Conservation (phyloP, 2,888 invertebrate genomes). For the Ptilodon capucinus region DNA sequence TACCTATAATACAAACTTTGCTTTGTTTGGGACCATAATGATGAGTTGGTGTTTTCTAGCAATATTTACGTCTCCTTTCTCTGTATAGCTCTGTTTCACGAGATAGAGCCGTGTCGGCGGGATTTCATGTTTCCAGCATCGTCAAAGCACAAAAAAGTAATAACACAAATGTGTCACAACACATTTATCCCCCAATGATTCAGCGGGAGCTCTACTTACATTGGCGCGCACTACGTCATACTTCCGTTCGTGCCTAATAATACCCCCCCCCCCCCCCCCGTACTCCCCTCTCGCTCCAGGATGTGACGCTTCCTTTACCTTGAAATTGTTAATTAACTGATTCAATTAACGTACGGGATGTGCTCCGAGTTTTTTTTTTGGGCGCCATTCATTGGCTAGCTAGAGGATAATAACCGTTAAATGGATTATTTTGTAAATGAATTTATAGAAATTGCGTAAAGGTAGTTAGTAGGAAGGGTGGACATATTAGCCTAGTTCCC, state of each 20-base stretch:
- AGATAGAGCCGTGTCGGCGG: no score
- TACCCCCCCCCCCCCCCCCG: slow-evolving; percentile 34
- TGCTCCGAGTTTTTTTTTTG: slow-evolving; percentile 32
- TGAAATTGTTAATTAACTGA: slow-evolving; percentile 63
- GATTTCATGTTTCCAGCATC: no score
- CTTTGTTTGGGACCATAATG: no score
- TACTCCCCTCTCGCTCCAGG: slow-evolving; percentile 42
- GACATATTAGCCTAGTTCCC: no score
- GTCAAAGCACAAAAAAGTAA: background rate
- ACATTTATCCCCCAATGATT: slow-evolving; percentile 4
- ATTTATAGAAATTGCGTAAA: no score
- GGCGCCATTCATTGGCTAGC: background rate
- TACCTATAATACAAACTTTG: no score
- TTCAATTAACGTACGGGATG: slow-evolving; percentile 44
- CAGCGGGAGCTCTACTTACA: slow-evolving; percentile 36
- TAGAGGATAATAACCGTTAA: background rate
- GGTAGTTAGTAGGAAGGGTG: no score
- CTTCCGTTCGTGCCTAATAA: slow-evolving; percentile 50
- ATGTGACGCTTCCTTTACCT: slow-evolving; percentile 61
- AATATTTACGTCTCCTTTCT: no score
- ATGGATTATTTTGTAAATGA: no score
- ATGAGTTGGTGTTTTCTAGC: no score
- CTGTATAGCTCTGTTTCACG: no score
- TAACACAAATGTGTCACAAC: slow-evolving; percentile 8
- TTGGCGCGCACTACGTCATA: slow-evolving; percentile 34